These are phyloP conservation scores for Acyrthosiphon pisum DNA, from an alignment of 1,140 invertebrate species.

Conservation along the genomic window DNA sequence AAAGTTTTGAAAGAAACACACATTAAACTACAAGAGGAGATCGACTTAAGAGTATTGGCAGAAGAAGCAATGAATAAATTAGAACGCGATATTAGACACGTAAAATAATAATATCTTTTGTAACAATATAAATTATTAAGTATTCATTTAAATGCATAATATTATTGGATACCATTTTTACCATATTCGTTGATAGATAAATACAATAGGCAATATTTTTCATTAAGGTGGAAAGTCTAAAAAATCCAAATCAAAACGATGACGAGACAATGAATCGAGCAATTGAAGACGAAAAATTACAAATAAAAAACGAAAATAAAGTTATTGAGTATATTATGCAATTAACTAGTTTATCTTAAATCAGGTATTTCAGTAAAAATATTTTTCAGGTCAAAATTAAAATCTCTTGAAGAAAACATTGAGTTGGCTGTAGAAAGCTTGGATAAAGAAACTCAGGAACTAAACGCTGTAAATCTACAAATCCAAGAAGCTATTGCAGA, in stretches of 20 bases:
- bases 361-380: too few species aligned
- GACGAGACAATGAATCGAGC: neutral
- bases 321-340: neutral
- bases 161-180: too few species aligned
- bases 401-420: neutral
- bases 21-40: slow-evolving; percentile 39
- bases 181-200: too few species aligned
- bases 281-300: neutral
- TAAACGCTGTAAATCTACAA: neutral
- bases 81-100: neutral
- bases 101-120: neutral
- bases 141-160: neutral
- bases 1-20: neutral
- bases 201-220: neutral
- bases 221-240: neutral
- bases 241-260: neutral
- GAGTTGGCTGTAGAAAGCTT: neutral
- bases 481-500: neutral
- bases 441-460: neutral
- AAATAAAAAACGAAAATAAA: neutral
- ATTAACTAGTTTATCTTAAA: neutral
- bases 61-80: neutral
- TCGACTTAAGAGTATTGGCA: neutral
- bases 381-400: neutral
- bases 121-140: neutral